Conservation (phyloP, 2,113 vertebrate species). For the Myrmecobius fasciatus region DNA sequence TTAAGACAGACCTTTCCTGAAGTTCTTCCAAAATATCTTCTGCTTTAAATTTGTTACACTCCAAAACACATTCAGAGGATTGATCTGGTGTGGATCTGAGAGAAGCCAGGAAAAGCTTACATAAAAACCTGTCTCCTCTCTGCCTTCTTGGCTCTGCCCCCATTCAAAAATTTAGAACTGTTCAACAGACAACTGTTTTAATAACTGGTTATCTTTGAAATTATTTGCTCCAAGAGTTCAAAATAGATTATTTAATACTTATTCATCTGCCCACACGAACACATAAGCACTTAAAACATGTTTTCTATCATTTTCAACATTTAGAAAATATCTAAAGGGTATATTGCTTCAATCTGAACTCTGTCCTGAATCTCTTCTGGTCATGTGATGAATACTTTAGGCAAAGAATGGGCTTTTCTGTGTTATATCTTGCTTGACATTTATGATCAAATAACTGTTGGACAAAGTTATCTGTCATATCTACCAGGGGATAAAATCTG, state of each 20-base stretch:
- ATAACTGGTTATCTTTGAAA: neutral
- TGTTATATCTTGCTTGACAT: neutral
- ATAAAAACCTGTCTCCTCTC: too few relatives aligned
- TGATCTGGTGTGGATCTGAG: too few relatives aligned
- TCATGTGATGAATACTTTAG: neutral
- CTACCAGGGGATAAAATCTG: neutral
- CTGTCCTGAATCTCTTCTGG: neutral
- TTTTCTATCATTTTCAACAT: neutral
- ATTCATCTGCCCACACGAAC: neutral
- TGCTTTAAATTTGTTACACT: too few relatives aligned
- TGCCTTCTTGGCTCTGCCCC: too few relatives aligned
- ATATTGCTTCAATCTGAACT: neutral
- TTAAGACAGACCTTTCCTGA: too few relatives aligned
- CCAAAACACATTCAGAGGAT: too few relatives aligned
- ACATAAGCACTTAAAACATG: neutral
- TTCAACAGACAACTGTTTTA: neutral
- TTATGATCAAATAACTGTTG: neutral
- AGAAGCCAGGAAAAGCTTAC: too few relatives aligned
- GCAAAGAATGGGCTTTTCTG: neutral
- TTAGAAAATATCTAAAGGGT: neutral
- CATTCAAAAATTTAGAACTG: neutral
- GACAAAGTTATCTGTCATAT: neutral
- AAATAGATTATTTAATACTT: conserved; percentile 9
- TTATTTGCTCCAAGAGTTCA: neutral
- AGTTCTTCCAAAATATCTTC: too few relatives aligned